phyloP scores from a whole-genome alignment of 2,113 vertebrate genomes.

The Eolophus roseicapilla region DNA sequence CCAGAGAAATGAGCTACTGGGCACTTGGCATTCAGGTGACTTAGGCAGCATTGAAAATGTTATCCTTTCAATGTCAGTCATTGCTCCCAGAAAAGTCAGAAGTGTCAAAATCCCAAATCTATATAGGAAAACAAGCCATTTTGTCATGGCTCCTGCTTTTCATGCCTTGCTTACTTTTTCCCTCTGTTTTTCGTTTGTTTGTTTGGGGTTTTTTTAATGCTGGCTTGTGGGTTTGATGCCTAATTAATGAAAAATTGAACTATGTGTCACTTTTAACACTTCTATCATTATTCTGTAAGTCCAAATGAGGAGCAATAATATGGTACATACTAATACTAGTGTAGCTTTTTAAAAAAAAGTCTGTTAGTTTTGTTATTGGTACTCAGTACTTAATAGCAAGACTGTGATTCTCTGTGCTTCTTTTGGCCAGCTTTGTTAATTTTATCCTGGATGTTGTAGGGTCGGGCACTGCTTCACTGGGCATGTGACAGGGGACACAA shows the following conservation, averaged over 20 bases:
- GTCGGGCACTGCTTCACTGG: constrained; percentile 92
- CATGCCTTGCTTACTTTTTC: background rate
- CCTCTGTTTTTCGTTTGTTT: background rate
- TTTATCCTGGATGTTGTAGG: constrained; percentile 74
- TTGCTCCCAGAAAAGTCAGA: background rate
- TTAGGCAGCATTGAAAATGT: background rate
- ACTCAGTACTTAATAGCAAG: background rate
- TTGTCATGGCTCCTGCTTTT: background rate
- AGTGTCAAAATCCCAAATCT: background rate
- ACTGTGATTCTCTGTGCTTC: background rate
- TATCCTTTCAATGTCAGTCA: background rate
- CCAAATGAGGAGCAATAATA: background rate
- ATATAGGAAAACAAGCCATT: background rate
- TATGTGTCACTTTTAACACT: background rate
- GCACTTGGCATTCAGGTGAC: fast-evolving
- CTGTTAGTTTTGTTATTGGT: background rate
- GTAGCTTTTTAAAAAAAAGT: background rate
- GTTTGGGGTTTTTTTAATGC: background rate
- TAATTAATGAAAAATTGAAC: background rate
- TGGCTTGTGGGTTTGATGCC: background rate
- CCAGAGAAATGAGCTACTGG: background rate
- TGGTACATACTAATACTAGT: background rate
- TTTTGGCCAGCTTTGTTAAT: background rate
- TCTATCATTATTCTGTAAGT: background rate
- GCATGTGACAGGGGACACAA: constrained; percentile 95